A percentile compares a stretch with the other conserved stretches of the same genome.
Conservation (phyloP, 2,888 invertebrate species). For the Flabesymbios commensalis region DNA sequence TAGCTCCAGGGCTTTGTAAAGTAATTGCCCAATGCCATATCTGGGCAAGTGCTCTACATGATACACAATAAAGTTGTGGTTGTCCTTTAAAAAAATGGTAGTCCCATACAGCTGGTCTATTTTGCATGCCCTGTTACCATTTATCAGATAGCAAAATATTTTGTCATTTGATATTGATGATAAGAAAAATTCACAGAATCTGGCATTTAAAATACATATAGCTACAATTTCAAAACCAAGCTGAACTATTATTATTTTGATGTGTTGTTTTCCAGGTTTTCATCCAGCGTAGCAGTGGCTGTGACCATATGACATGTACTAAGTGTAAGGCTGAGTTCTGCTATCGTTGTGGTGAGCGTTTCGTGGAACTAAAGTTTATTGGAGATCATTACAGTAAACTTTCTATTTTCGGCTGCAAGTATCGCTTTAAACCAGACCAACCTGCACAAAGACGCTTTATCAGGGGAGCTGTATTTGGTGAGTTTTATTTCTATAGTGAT, state of each 20-base stretch:
- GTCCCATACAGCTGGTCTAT: too few species aligned
- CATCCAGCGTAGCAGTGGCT: slow-evolving; percentile 61
- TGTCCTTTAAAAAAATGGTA: too few species aligned
- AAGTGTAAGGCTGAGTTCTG: slow-evolving; percentile 61
- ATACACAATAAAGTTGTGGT: too few species aligned
- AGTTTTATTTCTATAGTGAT: slow-evolving; percentile 5
- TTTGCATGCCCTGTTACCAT: too few species aligned
- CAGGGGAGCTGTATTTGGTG: slow-evolving; percentile 59
- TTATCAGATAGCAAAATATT: too few species aligned
- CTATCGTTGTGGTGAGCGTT: slow-evolving; percentile 62
- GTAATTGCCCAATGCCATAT: too few species aligned
- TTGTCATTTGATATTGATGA: not conserved
- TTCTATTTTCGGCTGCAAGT: slow-evolving; percentile 62
- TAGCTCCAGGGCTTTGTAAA: too few species aligned
- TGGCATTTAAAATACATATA: not conserved
- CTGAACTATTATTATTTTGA: not conserved
- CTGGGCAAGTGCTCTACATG: too few species aligned
- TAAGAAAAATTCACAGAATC: not conserved
- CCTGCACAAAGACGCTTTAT: slow-evolving; percentile 54
- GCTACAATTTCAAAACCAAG: not conserved
- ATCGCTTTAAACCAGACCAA: slow-evolving; percentile 55
- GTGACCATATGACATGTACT: slow-evolving; percentile 63
- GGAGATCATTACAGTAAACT: slow-evolving; percentile 60
- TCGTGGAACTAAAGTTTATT: slow-evolving; percentile 54
- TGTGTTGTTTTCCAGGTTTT: slow-evolving; percentile 53